A percentile compares a stretch with the other conserved stretches of the same genome.
Conservation (phyloP, 1,140 invertebrate species). For the Zaprionus vittiger region DNA sequence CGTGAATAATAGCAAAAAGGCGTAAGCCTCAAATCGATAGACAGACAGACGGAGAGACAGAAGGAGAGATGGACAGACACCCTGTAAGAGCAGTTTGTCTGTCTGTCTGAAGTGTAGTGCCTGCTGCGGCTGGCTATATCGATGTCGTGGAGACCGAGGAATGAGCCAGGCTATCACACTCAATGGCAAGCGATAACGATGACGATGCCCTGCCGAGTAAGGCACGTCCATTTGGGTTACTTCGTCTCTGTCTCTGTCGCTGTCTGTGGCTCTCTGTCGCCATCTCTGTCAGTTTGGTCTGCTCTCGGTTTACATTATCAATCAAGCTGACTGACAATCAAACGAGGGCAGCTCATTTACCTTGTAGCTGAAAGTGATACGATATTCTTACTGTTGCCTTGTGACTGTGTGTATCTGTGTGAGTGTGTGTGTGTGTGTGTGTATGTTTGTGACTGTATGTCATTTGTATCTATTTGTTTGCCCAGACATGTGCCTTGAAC, state of each 20-base stretch:
- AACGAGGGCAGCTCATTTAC: slow-evolving; percentile 54
- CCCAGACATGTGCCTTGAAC: slow-evolving; percentile 56
- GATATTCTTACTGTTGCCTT: slow-evolving; percentile 26
- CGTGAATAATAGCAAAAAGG: not conserved
- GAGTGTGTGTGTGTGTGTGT: not conserved
- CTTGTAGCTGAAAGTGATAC: slow-evolving; percentile 61
- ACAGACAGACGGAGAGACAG: not conserved
- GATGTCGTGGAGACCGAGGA: slow-evolving; percentile 27
- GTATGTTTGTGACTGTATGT: slow-evolving; percentile 17
- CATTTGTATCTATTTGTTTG: slow-evolving; percentile 52
- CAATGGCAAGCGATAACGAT: slow-evolving; percentile 62
- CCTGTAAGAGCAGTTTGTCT: not conserved
- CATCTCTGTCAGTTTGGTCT: slow-evolving; percentile 27
- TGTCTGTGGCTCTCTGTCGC: slow-evolving; percentile 4
- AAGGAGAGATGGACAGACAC: not conserved
- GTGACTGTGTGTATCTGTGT: not conserved
- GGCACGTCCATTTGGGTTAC: slow-evolving; percentile 25
- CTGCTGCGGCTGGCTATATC: slow-evolving; percentile 49
- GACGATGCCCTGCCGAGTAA: slow-evolving; percentile 20
- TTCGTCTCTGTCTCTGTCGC: not conserved
- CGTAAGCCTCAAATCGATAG: not conserved
- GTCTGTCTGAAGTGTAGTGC: slow-evolving; percentile 21
- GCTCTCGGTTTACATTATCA: slow-evolving; percentile 79
- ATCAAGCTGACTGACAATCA: slow-evolving; percentile 77
- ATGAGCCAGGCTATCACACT: slow-evolving; percentile 48